A percentile compares a stretch with the other conserved stretches of the same genome.
Evolutionary conservation across 2,113 vertebrate genomes (phyloP).

Genomic region (Rhegmatorhina hoffmannsi): DNA sequence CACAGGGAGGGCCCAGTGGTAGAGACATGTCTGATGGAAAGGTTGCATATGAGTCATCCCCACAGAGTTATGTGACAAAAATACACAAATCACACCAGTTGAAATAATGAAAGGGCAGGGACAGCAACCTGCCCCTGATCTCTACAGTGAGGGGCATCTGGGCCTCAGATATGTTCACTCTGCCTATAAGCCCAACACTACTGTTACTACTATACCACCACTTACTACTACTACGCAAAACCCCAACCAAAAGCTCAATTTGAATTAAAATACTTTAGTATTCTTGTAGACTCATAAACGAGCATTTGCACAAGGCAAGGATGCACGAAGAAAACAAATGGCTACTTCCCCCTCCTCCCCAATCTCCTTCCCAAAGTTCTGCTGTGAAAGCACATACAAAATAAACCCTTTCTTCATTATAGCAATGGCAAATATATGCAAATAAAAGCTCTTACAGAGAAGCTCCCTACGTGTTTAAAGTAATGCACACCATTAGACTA

Average conservation of each 20-base stretch:
- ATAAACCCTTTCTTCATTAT: background rate
- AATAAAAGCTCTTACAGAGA: background rate
- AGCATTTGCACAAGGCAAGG: background rate
- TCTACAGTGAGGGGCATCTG: background rate
- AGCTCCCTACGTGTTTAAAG: background rate
- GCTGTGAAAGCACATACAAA: background rate
- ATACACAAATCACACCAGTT: background rate
- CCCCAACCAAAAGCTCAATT: background rate
- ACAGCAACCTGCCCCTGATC: background rate
- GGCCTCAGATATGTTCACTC: background rate
- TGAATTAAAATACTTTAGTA: background rate
- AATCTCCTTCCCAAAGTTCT: background rate
- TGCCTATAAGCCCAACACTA: background rate
- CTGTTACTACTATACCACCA: background rate
- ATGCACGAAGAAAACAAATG: background rate
- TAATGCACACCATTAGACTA: background rate
- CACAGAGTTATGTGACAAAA: background rate
- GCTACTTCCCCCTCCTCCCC: rapidly evolving
- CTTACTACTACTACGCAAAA: background rate
- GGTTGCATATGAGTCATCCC: background rate
- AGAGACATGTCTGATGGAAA: background rate
- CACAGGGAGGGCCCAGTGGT: rapidly evolving
- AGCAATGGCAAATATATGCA: background rate
- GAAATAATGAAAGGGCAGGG: background rate
- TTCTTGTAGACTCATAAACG: background rate